Evolutionary conservation across 2,113 vertebrate genomes (phyloP).

Genomic region (Rhabdornis inornatus): DNA sequence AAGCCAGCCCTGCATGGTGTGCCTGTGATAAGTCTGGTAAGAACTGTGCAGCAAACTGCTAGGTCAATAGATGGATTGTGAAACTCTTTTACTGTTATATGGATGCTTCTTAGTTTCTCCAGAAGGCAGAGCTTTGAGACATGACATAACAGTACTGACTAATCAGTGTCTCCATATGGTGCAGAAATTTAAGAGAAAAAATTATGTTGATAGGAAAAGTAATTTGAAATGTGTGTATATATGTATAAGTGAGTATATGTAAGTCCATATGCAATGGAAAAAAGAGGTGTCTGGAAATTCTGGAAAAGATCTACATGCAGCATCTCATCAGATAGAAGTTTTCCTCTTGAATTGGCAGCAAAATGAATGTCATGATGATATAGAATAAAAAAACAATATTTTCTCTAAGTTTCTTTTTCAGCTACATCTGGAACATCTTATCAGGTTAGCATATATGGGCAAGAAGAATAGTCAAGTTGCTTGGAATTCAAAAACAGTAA

Average conservation of each 20-base stretch:
- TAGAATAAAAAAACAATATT: background rate
- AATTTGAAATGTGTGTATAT: background rate
- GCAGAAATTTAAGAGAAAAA: slow-evolving; percentile 17
- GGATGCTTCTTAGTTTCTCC: background rate
- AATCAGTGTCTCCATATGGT: slow-evolving; percentile 2
- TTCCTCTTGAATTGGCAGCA: background rate
- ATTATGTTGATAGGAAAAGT: background rate
- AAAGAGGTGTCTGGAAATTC: background rate
- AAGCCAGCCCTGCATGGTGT: background rate
- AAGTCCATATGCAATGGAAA: background rate
- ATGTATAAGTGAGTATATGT: background rate
- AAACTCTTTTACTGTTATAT: background rate
- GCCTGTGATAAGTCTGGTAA: background rate
- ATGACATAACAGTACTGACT: background rate
- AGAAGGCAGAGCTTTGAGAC: slow-evolving; percentile 10
- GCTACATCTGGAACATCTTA: background rate
- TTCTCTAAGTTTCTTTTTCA: background rate
- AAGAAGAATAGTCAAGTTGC: background rate
- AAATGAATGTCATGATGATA: background rate
- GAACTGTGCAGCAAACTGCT: background rate
- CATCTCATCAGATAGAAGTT: background rate
- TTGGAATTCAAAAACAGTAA: background rate
- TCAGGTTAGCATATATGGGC: background rate
- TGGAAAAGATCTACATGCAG: background rate
- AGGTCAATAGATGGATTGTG: background rate